phyloP scores from a whole-genome alignment of 2,888 invertebrate species.

The Himalopsyche kuldschensis region DNA sequence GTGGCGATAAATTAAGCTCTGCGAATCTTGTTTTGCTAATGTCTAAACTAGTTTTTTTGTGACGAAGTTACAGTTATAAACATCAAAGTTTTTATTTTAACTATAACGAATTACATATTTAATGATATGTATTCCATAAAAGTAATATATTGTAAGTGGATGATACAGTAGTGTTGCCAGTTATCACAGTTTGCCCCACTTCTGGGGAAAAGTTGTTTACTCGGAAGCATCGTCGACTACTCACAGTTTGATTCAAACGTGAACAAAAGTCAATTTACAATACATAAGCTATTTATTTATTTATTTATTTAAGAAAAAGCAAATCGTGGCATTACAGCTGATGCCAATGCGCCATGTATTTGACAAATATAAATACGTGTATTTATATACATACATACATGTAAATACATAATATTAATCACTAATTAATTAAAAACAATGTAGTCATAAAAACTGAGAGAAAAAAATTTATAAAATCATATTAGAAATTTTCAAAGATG shows the following conservation, averaged over 20 bases:
- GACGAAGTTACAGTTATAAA: neutral
- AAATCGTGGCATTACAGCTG: no score
- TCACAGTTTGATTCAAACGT: neutral
- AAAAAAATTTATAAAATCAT: no score
- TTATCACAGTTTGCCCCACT: neutral
- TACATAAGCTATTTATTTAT: neutral
- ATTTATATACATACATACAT: no score
- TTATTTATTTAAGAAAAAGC: no score
- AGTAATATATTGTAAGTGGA: neutral
- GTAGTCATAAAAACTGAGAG: no score
- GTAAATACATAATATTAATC: no score
- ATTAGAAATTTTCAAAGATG: no score
- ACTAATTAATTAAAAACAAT: no score
- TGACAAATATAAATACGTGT: no score
- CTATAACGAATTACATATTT: neutral
- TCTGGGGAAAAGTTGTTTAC: neutral
- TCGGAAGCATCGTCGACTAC: neutral
- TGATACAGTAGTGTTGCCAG: neutral
- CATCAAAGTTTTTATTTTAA: neutral
- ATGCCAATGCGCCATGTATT: no score
- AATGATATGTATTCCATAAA: no score
- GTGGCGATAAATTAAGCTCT: neutral
- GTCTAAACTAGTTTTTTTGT: neutral
- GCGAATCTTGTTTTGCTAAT: neutral
- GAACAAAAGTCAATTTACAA: neutral